A percentile compares a stretch with the other conserved stretches of the same genome.
Evolutionary conservation across 2,113 vertebrate genomes (phyloP).

Genomic region (Chlorocebus sabaeus): DNA sequence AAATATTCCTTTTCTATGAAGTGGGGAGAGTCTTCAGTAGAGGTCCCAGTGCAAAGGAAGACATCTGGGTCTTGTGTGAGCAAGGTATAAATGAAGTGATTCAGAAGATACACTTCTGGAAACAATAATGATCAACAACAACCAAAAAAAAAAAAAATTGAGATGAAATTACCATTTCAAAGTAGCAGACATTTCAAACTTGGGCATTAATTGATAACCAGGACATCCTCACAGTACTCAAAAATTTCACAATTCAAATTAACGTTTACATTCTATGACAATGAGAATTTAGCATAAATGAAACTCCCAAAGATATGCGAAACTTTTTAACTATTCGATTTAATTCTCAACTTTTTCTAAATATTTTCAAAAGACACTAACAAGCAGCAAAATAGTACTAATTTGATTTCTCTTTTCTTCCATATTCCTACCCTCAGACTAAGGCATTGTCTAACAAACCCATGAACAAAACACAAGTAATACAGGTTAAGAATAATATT

Average conservation of each 20-base stretch:
- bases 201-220: not conserved
- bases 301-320: not conserved
- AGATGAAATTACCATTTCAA: not conserved
- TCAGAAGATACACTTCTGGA: not conserved
- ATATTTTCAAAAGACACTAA: not conserved
- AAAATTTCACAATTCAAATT: not conserved
- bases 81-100: not conserved
- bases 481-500: not conserved
- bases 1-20: not conserved
- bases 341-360: not conserved
- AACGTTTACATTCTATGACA: not conserved
- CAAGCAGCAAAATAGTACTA: not conserved
- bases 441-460: not conserved
- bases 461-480: not conserved
- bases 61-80: not conserved
- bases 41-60: not conserved
- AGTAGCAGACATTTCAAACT: not conserved
- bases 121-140: not conserved
- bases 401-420: not conserved
- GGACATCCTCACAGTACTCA: not conserved
- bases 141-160: not conserved
- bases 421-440: not conserved
- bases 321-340: not conserved
- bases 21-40: not conserved
- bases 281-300: not conserved